Evolutionary conservation across 1,140 invertebrate genomes (phyloP).

Genomic region (Drosophila truncata): DNA sequence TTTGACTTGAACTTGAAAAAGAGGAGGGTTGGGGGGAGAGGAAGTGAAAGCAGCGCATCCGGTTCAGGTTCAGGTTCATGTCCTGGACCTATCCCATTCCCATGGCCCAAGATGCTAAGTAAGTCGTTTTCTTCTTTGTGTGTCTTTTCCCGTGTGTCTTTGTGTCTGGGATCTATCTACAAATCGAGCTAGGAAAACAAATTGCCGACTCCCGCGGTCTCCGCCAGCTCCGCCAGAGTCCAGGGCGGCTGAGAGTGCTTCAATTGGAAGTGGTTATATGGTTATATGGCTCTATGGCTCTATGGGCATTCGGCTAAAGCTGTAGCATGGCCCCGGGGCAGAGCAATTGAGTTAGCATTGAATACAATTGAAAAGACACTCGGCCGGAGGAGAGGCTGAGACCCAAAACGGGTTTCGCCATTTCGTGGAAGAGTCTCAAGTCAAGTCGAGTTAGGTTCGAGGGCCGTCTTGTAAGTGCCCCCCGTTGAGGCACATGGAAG

Average conservation of each 20-base stretch:
- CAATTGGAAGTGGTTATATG: conserved; percentile 55
- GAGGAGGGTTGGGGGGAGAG: conserved; percentile 16
- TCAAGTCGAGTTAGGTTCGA: conserved; percentile 29
- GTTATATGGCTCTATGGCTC: conserved; percentile 8
- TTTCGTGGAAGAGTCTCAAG: conserved; percentile 72
- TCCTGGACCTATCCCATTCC: conserved; percentile 55
- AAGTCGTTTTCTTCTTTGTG: conserved; percentile 54
- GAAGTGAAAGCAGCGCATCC: conserved; percentile 65
- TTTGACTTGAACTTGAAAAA: conserved; percentile 82
- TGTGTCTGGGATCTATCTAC: conserved; percentile 31
- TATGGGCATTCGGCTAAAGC: conserved; percentile 42
- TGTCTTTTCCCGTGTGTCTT: conserved; percentile 23
- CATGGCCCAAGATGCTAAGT: conserved; percentile 57
- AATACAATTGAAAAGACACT: conserved; percentile 78
- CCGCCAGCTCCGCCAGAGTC: not conserved
- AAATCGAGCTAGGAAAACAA: conserved; percentile 49
- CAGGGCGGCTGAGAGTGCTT: conserved; percentile 31
- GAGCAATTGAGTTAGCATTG: conserved; percentile 80
- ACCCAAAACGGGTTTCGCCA: conserved; percentile 75
- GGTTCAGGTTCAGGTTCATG: conserved; percentile 38
- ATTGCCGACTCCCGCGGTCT: conserved; percentile 31
- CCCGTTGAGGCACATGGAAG: conserved; percentile 46
- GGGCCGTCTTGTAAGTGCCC: conserved; percentile 42
- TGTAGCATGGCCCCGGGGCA: conserved; percentile 65
- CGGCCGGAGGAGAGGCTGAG: conserved; percentile 50